Conservation (phyloP, 2,888 invertebrate species). For the Sarcophaga variegata region DNA sequence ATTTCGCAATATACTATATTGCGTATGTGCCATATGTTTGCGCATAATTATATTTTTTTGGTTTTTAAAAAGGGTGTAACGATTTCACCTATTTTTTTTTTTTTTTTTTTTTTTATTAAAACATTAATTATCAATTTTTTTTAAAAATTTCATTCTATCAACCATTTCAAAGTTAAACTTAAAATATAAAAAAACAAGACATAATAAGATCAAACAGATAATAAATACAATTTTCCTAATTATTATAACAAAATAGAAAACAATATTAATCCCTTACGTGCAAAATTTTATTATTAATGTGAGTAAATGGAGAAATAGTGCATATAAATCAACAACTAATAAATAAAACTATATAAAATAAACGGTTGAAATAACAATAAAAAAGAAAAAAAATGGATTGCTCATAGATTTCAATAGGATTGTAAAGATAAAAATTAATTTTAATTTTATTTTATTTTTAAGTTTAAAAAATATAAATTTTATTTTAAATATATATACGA, state of each 20-base stretch:
- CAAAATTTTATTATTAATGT: no score
- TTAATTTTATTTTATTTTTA: constrained; percentile 5
- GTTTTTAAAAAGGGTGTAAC: not conserved
- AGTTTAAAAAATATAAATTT: not conserved
- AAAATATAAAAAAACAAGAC: not conserved
- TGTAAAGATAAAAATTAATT: not conserved
- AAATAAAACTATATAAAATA: not conserved
- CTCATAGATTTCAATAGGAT: not conserved
- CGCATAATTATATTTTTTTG: constrained; percentile 3
- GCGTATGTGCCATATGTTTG: not conserved
- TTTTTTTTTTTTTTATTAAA: not conserved
- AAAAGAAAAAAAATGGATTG: not conserved
- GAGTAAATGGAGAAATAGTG: not conserved
- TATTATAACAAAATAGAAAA: no score
- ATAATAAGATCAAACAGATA: not conserved
- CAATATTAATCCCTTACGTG: no score
- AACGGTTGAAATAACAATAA: not conserved
- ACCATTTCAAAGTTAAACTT: not conserved
- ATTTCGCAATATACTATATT: not conserved
- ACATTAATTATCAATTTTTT: not conserved
- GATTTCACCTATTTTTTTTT: not conserved
- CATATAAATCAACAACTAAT: not conserved
- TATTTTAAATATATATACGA: not conserved
- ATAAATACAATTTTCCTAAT: no score
- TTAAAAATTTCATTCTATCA: not conserved